Evolutionary conservation across 2,797 vertebrate species (phyloP).

Genomic region (Hydrophis major): DNA sequence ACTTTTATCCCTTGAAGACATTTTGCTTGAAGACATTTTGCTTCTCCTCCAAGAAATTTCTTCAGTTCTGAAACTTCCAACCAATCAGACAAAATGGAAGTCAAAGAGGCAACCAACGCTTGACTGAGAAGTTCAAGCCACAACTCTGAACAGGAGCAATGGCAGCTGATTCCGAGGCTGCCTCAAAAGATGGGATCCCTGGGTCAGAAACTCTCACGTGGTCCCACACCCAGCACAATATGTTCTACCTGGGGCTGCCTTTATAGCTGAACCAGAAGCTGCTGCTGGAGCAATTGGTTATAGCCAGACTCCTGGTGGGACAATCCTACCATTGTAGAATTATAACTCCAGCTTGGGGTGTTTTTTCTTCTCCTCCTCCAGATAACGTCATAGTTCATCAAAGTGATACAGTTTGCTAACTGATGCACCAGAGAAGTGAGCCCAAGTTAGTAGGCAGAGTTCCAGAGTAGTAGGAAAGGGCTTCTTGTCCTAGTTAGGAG

Average conservation of each 20-base stretch:
- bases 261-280: neutral
- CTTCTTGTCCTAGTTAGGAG: neutral
- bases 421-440: neutral
- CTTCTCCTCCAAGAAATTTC: no score
- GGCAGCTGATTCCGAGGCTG: neutral
- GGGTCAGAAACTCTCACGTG: neutral
- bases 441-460: neutral
- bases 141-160: neutral
- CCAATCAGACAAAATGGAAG: neutral
- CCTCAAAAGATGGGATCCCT: neutral
- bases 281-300: neutral
- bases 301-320: neutral
- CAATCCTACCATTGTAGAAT: neutral
- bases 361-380: neutral
- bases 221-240: neutral
- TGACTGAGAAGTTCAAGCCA: neutral
- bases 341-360: neutral
- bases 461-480: neutral
- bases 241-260: neutral
- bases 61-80: neutral
- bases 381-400: neutral
- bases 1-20: no score
- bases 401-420: neutral
- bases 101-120: neutral
- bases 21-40: no score